Conservation (phyloP, 1,140 invertebrate species). For the Diploscapter pachys region DNA sequence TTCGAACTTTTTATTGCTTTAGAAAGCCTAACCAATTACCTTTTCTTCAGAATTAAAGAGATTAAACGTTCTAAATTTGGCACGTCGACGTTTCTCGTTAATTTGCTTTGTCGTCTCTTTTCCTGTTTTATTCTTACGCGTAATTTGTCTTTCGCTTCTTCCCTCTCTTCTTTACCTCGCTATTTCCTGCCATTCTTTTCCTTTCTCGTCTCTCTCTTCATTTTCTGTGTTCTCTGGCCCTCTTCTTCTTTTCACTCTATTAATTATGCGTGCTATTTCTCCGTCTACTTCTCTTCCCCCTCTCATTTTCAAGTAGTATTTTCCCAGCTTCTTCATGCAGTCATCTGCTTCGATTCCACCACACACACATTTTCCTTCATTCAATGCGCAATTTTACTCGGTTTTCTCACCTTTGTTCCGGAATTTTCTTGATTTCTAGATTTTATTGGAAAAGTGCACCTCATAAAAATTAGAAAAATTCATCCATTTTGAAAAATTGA, state of each 20-base stretch:
- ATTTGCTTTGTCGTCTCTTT: neutral
- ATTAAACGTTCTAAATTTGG: conserved; percentile 3
- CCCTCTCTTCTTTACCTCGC: neutral
- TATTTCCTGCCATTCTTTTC: neutral
- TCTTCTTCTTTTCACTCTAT: no score
- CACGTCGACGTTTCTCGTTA: neutral
- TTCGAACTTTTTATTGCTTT: no score
- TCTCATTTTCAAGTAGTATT: conserved; percentile 18
- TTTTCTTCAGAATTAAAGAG: no score
- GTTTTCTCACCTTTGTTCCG: conserved; percentile 8
- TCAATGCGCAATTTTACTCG: neutral
- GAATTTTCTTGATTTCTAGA: conserved; percentile 3
- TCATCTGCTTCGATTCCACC: conserved; percentile 2
- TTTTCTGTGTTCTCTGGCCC: no score
- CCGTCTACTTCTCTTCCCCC: neutral
- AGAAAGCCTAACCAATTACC: no score
- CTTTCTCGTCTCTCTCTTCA: neutral
- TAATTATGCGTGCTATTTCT: neutral
- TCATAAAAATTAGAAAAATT: no score
- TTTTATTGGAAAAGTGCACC: neutral
- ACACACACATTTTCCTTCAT: conserved; percentile 1
- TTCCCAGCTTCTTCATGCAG: conserved; percentile 11
- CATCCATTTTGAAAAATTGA: no score
- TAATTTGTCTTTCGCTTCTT: conserved; percentile 13
- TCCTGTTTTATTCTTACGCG: conserved; percentile 16